Percentiles rank a stretch among this genome's conserved stretches.
Conservation (phyloP, 2,797 vertebrate species). For the Neosalanx taihuensis region DNA sequence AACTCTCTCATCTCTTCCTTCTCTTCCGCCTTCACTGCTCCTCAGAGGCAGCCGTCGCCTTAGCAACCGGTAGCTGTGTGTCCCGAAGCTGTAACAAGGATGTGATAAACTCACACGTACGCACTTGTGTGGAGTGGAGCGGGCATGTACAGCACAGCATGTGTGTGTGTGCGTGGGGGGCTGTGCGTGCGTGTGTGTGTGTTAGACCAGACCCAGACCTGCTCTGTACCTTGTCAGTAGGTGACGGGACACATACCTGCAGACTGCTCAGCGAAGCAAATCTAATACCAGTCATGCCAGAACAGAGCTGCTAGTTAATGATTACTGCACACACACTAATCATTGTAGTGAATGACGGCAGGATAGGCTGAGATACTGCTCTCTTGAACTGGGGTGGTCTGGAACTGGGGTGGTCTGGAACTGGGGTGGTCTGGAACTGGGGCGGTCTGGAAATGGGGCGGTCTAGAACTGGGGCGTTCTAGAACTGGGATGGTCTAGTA, state of each 20-base stretch:
- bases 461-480: too few relatives aligned
- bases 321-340: constrained; percentile 26
- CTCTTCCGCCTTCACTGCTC: constrained; percentile 43
- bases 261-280: constrained; percentile 8
- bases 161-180: not conserved
- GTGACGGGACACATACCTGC: constrained; percentile 9
- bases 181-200: not conserved
- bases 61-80: constrained; percentile 54
- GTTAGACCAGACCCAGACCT: not conserved
- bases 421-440: too few relatives aligned
- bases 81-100: constrained; percentile 14
- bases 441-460: too few relatives aligned
- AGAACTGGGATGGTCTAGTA: too few relatives aligned
- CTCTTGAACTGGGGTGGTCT: too few relatives aligned
- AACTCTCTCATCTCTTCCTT: constrained; percentile 26
- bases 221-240: not conserved
- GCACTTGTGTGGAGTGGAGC: constrained; percentile 26
- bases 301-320: constrained; percentile 44
- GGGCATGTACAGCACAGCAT: too few relatives aligned
- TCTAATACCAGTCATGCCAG: not conserved
- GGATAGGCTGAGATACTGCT: too few relatives aligned
- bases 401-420: too few relatives aligned
- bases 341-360: not conserved
- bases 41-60: constrained; percentile 40
- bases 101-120: constrained; percentile 47